Conservation (phyloP, 2,113 vertebrate genomes). For the Origma solitaria region DNA sequence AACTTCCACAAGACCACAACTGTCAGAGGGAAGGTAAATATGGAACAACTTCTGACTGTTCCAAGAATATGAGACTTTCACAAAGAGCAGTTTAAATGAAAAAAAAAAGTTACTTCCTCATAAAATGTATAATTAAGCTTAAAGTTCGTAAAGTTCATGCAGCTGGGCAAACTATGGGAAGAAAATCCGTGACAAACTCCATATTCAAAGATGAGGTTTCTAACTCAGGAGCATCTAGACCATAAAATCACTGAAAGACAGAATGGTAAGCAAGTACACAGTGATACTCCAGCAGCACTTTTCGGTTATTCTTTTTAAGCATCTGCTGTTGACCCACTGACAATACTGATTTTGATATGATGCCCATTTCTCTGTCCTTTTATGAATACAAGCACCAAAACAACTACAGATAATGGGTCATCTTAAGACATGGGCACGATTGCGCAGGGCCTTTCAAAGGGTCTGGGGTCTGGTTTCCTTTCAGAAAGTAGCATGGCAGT, state of each 20-base stretch:
- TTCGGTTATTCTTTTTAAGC: background rate
- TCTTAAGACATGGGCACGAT: background rate
- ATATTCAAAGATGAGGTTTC: background rate
- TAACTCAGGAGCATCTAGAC: background rate
- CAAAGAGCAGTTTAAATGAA: background rate
- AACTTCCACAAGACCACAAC: background rate
- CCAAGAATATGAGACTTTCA: background rate
- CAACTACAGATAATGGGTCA: background rate
- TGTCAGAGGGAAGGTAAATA: background rate
- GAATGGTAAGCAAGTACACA: background rate
- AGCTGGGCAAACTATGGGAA: background rate
- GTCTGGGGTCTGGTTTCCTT: background rate
- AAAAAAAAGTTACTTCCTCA: background rate
- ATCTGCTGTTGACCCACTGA: background rate
- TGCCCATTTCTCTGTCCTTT: background rate
- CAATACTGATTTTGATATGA: background rate
- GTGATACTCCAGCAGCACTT: background rate
- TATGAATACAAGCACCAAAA: background rate
- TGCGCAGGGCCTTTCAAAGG: background rate
- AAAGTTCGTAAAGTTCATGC: background rate
- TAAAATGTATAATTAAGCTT: background rate
- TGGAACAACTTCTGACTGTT: background rate
- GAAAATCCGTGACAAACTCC: background rate
- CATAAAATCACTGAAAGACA: background rate
- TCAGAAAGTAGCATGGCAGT: background rate